These are phyloP conservation scores for Poicephalus meyeri DNA, from an alignment of 2,113 vertebrate genomes.

Conservation along the genomic window DNA sequence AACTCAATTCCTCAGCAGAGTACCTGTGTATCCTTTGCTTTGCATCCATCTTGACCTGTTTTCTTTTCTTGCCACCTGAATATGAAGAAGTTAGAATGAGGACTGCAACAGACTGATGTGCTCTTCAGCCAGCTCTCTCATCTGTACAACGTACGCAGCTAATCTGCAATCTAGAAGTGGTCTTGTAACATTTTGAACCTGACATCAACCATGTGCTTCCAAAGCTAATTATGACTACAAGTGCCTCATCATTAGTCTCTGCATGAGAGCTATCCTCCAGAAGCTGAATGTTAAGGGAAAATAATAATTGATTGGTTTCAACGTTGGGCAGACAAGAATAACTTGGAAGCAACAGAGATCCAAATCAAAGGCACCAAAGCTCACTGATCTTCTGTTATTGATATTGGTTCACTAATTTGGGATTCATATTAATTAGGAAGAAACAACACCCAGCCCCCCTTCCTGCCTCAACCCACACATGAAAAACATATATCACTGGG, in stretches of 20 bases:
- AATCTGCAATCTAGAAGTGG: background rate
- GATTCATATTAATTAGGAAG: background rate
- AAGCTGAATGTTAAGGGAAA: background rate
- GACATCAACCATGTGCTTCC: background rate
- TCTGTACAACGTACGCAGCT: background rate
- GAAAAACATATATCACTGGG: background rate
- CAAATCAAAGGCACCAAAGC: background rate
- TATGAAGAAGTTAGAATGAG: background rate
- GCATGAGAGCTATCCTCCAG: background rate
- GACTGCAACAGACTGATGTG: background rate
- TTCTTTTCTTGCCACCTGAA: background rate
- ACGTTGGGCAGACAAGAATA: background rate
- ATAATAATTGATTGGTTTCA: background rate
- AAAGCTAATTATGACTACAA: background rate
- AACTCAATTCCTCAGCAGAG: background rate
- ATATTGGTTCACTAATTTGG: background rate
- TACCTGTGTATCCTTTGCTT: background rate
- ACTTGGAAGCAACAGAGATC: background rate
- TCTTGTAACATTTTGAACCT: background rate
- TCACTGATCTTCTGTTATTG: background rate
- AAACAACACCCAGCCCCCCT: rapidly evolving
- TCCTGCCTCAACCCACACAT: rapidly evolving
- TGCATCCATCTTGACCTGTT: background rate
- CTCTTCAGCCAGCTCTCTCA: background rate
- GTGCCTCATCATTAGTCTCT: background rate